A percentile compares a stretch with the other conserved stretches of the same genome.
Conservation (phyloP, 1,140 invertebrate species). For the Saccostrea cuccullata region DNA sequence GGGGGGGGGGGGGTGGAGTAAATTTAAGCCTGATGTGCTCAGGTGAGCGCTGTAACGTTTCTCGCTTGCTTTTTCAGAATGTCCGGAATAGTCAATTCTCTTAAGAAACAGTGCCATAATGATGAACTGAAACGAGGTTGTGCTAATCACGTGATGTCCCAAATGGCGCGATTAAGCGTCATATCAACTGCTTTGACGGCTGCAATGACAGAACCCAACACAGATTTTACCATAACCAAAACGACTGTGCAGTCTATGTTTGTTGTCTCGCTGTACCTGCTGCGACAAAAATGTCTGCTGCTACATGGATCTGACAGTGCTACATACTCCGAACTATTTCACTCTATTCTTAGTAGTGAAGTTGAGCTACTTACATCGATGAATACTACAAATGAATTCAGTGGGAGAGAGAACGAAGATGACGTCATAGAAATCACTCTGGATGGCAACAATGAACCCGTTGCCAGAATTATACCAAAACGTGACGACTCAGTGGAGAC, state of each 20-base stretch:
- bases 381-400: background rate
- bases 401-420: background rate
- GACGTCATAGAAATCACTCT: constrained; percentile 39
- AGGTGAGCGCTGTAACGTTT: too few relatives aligned
- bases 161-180: constrained; percentile 11
- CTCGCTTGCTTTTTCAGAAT: background rate
- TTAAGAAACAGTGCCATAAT: constrained; percentile 21
- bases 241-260: constrained; percentile 10
- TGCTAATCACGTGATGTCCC: constrained; percentile 12
- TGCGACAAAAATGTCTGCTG: constrained; percentile 37
- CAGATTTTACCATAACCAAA: background rate
- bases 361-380: background rate
- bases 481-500: background rate
- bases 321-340: background rate
- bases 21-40: too few relatives aligned
- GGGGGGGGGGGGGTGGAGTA: too few relatives aligned
- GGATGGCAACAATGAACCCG: constrained; percentile 32
- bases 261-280: background rate
- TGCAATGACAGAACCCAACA: background rate
- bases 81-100: background rate
- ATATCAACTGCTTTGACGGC: background rate
- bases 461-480: constrained; percentile 31
- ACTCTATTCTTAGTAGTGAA: constrained; percentile 13
- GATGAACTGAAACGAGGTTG: constrained; percentile 21
- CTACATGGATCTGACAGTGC: background rate